Evolutionary conservation across 2,113 vertebrate species (phyloP), one percentile per base, ranked within the genome.

Genomic region (Rhizomys pruinosus): DNA sequence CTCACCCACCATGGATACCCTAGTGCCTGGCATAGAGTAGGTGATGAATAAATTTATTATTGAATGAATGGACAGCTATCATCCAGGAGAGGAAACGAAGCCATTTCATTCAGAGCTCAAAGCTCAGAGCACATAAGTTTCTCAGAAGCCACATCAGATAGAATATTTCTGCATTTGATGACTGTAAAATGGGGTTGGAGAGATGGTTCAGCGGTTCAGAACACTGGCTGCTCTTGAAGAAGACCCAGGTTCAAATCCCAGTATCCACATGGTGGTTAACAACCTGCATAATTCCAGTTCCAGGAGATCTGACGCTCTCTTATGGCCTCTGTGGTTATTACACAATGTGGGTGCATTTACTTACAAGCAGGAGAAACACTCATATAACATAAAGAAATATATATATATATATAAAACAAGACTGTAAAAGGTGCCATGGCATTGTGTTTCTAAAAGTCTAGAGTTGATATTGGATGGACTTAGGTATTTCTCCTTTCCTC

Each of bases 401-500:
- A 52, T 7, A 52, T 7, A 52, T 52, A 52, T 7, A 11, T 52
- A 11, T 52, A 7, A 52, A 52, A 52, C 63, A 84, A 59, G 29
- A 20, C 11, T 73, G 20, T 61, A 72, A 87, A 87, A 61, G 20
- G 6, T 63, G 44, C 82, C 2, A 59, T 32, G 34, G 11, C 81
- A 13, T 27, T 64, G 34, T 76, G 39, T 47, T 79, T 89, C 44
- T 22, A 47, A 82, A 39, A 55, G 25, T 64, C 25, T 77, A 81
- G 0, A 68, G 17, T 63, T 84, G n/a, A 92, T 77, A 68, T 32
- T 81, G 3, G 59, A 37, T 77, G 22, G 77, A 88, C 13, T 76
- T 87, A 11, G 15, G 7, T 59, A 76, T 64, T 8, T 87, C 32
- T 23, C 44, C 80, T 89, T 87, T 80, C 95, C 71, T 92, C n/a